Evolutionary conservation across 2,113 vertebrate species (phyloP).

Genomic region (Mirza zaza): DNA sequence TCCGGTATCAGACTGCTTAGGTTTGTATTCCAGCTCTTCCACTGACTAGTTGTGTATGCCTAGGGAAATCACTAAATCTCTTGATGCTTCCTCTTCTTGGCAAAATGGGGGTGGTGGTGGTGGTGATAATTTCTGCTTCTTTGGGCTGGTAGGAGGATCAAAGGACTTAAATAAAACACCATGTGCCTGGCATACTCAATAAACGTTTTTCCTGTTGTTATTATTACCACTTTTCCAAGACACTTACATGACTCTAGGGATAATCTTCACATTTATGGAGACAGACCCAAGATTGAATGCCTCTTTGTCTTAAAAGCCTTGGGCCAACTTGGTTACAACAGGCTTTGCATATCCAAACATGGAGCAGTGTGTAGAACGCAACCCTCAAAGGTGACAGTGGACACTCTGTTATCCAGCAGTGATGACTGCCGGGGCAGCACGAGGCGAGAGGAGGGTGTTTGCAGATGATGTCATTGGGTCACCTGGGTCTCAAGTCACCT

Average conservation of each 20-base stretch:
- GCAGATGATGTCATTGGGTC: not conserved
- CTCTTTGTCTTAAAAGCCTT: not conserved
- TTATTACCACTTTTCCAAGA: not conserved
- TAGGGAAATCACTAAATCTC: not conserved
- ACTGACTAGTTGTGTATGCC: not conserved
- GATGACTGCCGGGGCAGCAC: not conserved
- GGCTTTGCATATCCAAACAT: not conserved
- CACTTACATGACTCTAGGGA: not conserved
- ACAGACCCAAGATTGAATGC: not conserved
- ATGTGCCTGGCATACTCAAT: not conserved
- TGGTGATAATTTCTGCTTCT: constrained; percentile 5
- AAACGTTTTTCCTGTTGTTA: not conserved
- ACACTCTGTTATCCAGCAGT: not conserved
- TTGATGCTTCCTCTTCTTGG: not conserved
- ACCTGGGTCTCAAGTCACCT: not conserved
- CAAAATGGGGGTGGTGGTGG: not conserved
- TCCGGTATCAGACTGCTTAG: fast-evolving
- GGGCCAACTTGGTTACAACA: not conserved
- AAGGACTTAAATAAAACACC: not conserved
- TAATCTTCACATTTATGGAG: not conserved
- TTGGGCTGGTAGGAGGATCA: not conserved
- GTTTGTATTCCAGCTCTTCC: not conserved
- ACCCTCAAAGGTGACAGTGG: not conserved
- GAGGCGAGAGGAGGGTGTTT: not conserved
- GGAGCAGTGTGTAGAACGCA: not conserved